phyloP scores from a whole-genome alignment of 2,888 invertebrate genomes.

The Hylaea fasciaria region DNA sequence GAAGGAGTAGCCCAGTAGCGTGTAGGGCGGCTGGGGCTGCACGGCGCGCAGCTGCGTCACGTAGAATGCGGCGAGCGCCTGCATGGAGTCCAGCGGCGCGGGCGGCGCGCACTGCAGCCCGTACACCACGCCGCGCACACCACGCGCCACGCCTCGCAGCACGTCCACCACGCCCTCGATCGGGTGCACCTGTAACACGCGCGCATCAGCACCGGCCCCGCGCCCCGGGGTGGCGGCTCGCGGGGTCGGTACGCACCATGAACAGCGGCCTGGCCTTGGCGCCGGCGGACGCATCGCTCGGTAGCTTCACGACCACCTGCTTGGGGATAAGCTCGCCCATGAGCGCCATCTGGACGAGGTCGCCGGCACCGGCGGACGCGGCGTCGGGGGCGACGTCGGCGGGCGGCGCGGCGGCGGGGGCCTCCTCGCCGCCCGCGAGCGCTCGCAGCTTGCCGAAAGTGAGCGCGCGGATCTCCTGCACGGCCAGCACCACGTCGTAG shows the following conservation, averaged over 20 bases:
- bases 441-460: conserved; percentile 91
- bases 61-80: conserved; percentile 89
- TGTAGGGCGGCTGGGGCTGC: conserved; percentile 93
- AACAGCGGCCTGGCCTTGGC: conserved; percentile 84
- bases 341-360: conserved; percentile 76
- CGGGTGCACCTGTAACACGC: conserved; percentile 86
- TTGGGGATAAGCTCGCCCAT: conserved; percentile 89
- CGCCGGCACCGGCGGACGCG: conserved; percentile 60
- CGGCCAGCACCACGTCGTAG: conserved; percentile 95
- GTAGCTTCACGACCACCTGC: conserved; percentile 88
- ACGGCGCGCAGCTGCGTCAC: conserved; percentile 89
- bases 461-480: conserved; percentile 94
- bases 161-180: conserved; percentile 94
- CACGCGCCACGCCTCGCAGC: conserved; percentile 88
- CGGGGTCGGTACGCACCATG: conserved; percentile 68
- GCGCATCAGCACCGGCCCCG: background rate
- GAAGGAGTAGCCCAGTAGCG: conserved; percentile 97
- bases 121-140: conserved; percentile 90
- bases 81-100: conserved; percentile 90
- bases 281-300: conserved; percentile 78
- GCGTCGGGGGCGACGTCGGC: conserved; percentile 48
- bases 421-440: conserved; percentile 70
- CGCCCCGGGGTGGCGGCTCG: background rate
- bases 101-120: conserved; percentile 95
- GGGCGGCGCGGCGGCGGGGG: conserved; percentile 45